Conservation (phyloP, 2,113 vertebrate genomes). For the Sphyrna mokarran region DNA sequence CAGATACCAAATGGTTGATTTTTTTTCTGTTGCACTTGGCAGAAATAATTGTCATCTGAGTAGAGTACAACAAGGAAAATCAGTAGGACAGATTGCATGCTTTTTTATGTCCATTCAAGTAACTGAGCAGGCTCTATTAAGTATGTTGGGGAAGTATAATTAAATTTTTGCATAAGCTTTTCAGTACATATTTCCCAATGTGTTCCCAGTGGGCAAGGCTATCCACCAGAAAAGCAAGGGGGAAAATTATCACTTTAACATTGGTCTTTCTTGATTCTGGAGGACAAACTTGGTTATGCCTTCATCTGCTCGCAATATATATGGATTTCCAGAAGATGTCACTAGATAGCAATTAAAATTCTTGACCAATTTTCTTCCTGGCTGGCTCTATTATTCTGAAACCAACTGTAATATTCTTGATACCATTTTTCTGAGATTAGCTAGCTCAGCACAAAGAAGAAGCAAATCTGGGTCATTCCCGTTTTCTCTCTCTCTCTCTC, state of each 20-base stretch:
- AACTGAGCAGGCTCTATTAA: neutral
- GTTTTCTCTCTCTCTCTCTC: too few species aligned
- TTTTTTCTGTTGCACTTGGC: neutral
- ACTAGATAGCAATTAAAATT: neutral
- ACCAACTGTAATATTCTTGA: constrained; percentile 8
- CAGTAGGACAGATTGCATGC: neutral
- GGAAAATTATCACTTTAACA: neutral
- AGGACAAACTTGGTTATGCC: neutral
- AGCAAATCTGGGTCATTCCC: neutral
- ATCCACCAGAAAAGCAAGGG: neutral
- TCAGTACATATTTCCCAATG: neutral
- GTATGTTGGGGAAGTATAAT: neutral
- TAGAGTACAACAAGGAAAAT: neutral
- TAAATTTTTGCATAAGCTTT: neutral
- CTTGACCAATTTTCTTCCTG: neutral
- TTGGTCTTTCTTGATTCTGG: neutral
- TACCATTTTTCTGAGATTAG: neutral
- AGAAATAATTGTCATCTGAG: neutral
- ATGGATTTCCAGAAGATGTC: neutral
- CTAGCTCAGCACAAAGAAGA: neutral
- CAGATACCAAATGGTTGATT: neutral
- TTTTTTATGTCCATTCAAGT: neutral
- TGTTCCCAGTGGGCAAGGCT: neutral
- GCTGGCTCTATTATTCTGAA: neutral
- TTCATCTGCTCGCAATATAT: neutral